Evolutionary conservation across 2,888 invertebrate species (phyloP).

Genomic region (Meloe dianella): DNA sequence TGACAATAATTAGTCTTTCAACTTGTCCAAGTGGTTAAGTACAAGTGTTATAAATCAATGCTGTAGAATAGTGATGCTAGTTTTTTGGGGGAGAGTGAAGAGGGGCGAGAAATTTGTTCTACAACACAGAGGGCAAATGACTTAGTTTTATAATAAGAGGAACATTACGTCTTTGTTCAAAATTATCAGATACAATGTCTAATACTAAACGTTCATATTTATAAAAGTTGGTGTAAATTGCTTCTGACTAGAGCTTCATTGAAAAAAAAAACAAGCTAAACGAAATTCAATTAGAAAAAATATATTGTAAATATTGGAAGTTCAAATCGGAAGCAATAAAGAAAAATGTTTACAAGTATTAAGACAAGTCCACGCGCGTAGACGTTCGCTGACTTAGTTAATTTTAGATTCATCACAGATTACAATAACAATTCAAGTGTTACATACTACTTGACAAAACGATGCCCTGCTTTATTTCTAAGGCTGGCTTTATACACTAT

Average conservation of each 20-base stretch:
- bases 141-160: slow-evolving; percentile 59
- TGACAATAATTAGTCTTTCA: slow-evolving; percentile 56
- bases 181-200: slow-evolving; percentile 45
- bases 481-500: slow-evolving; percentile 47
- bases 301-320: slow-evolving; percentile 24
- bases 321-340: slow-evolving; percentile 38
- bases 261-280: slow-evolving; percentile 23
- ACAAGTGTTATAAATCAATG: slow-evolving; percentile 46
- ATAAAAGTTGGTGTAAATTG: slow-evolving; percentile 32
- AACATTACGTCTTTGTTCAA: slow-evolving; percentile 59
- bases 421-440: slow-evolving; percentile 48
- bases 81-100: neutral
- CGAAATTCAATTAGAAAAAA: slow-evolving; percentile 31
- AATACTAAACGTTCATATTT: slow-evolving; percentile 43
- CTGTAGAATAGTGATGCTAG: slow-evolving; percentile 35
- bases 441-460: slow-evolving; percentile 50
- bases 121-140: slow-evolving; percentile 51
- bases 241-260: slow-evolving; percentile 33
- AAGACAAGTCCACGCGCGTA: slow-evolving; percentile 45
- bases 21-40: slow-evolving; percentile 56
- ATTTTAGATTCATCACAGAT: slow-evolving; percentile 54
- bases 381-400: slow-evolving; percentile 54
- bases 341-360: slow-evolving; percentile 40
- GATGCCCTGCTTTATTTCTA: slow-evolving; percentile 43
- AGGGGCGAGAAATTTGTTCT: slow-evolving; percentile 32